These are phyloP conservation scores for human DNA, from an alignment of 2,113 vertebrate species.

Conservation along the genomic window DNA sequence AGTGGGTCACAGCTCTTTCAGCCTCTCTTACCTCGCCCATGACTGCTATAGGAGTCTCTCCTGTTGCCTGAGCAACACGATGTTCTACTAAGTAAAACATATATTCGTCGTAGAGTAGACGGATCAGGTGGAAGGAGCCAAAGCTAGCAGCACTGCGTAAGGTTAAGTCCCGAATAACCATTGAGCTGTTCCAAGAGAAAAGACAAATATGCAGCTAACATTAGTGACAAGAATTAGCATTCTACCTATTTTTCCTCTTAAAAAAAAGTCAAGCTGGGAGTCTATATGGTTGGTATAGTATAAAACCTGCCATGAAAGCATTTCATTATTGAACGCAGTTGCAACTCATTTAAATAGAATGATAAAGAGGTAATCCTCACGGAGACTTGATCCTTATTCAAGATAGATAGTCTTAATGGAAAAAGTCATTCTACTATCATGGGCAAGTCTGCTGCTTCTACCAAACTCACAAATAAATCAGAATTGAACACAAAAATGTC, in stretches of 20 bases:
- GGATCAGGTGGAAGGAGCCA: slow-evolving; percentile 91
- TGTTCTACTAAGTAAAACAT: slow-evolving; percentile 92
- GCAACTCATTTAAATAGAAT: background rate
- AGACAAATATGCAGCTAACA: slow-evolving; percentile 51
- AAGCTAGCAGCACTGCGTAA: slow-evolving; percentile 91
- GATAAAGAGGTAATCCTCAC: background rate
- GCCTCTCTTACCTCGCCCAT: slow-evolving; percentile 89
- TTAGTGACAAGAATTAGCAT: slow-evolving; percentile 22
- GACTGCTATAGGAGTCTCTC: slow-evolving; percentile 90
- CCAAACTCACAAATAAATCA: background rate
- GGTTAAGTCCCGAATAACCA: slow-evolving; percentile 91
- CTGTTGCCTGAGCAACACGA: slow-evolving; percentile 90
- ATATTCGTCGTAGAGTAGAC: slow-evolving; percentile 90
- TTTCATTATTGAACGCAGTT: slow-evolving; percentile 9
- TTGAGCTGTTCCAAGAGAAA: slow-evolving; percentile 86
- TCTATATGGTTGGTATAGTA: too few species aligned
- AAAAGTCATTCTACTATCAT: background rate
- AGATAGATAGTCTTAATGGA: background rate
- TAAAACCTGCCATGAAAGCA: background rate
- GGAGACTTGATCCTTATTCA: background rate
- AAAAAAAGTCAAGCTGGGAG: background rate
- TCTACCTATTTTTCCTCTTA: background rate
- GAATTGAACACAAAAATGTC: background rate
- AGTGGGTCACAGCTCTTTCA: background rate
- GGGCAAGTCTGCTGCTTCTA: background rate